Base-by-base conservation (phyloP, 2,113 vertebrate genomes). In the Recurvirostra avosetta region DNA sequence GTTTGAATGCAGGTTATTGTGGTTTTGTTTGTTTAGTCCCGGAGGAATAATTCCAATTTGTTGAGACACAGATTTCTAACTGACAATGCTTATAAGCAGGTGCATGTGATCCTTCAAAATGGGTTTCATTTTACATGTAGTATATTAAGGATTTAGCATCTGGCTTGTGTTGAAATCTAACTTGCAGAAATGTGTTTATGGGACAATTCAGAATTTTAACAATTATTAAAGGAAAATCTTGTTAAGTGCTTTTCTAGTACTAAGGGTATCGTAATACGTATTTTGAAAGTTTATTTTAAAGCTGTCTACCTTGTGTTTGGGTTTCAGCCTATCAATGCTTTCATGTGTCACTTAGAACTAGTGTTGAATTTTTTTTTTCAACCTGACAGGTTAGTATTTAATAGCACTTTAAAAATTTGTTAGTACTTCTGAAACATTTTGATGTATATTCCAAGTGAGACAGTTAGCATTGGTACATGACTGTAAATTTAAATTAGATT, bases 131-230 rank as follows among this genome's bases (percentile, higher is more conserved):
- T 92, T 55, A 62, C 66, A 17, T 59, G 32, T 36, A 30, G 20
- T 59, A 1, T 53, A 27, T 78, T 80, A 75, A 88, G 61, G 76
- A 68, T 92, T 89, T 92, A 87, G 53, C 40, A 61, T 75, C 73
- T 94, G 91, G 47, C 76, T 87, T 65, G 22, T 65, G 36, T 79
- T 71, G 65, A 65, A 55, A 40, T 86, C 80, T 56, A 94, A 43
- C 71, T 93, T 79, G 71, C 26, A 95, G 86, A 81, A 94, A 67
- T 82, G n/a, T 66, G n/a, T 86, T 92, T 85, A 79, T 82, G 40
- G 79, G 87, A 65, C 68, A 71, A 65, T 50, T 73, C 45, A 79
- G 58, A 76, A 66, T 76, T 72, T 58, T 84, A 86, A 63, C 36
- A 55, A 88, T 90, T 91, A 86, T 50, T 86, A 74, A 88, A 94